Base-by-base conservation (phyloP, 2,888 invertebrate species). In the Endotricha flammealis region DNA sequence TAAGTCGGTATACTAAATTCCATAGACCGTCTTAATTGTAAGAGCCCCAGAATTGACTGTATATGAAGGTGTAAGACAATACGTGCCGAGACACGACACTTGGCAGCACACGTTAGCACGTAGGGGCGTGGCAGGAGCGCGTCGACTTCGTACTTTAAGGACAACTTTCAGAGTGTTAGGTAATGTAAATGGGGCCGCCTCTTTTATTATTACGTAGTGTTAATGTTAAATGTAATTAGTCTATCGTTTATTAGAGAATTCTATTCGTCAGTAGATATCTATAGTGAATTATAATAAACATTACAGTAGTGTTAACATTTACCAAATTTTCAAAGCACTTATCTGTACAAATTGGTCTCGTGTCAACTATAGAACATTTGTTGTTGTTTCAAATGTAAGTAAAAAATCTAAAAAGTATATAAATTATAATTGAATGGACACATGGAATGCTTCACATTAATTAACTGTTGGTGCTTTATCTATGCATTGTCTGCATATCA, bases 111-210 rank as follows among this genome's bases (percentile, higher is more conserved):
- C 12, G 11, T 12, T 33, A 28, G 13, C 14, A 12, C 16, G 12
- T 5, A 7, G 14, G 14, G 24, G 12, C 25, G 39, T 36, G 32
- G 12, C 9, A 14, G 24, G 17, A 6, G 30, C 32, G 27, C 28
- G 36, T 16, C 29, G 20, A 10, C 13, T 9, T 20, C 9, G 20
- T 9, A n/a, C 13, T 27, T 20, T 8, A 24, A 32, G 23, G 28
- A 31, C 29, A 46, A 44, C 35, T 46, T 45, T 46, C 48, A 48
- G 44, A 44, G 44, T 44, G 58, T 57, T 69, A 69, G 60, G 55
- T 67, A 75, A 64, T 65, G 70, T 64, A 78, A 80, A 73, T 74
- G 82, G 75, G 80, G 80, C 85, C 85, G 85, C 82, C 83, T 85
- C 73, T 77, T 62, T 67, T 68, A 65, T 57, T 66, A 64, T 59